A percentile compares a stretch with the other conserved stretches of the same genome.
These are phyloP conservation scores for Periophthalmus modestus DNA, from an alignment of 2,113 vertebrate species.

Conservation along the genomic window DNA sequence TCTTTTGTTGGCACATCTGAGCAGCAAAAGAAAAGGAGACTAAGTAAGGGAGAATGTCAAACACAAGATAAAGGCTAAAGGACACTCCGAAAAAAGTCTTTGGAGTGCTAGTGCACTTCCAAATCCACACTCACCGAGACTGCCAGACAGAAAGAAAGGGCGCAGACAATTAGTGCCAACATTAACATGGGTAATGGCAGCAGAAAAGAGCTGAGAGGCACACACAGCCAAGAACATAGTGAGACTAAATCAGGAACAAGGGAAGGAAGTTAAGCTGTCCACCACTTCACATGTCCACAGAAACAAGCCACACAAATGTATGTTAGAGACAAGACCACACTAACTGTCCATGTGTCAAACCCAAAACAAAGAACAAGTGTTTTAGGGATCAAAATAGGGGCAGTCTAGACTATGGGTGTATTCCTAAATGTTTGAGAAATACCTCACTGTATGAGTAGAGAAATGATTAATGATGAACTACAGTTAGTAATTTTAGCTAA, in stretches of 20 bases:
- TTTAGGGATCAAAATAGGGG: background rate
- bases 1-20: constrained; percentile 53
- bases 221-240: constrained; percentile 63
- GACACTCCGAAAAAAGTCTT: constrained; percentile 37
- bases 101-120: constrained; percentile 40
- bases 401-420: background rate
- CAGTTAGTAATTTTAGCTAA: too few relatives aligned
- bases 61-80: constrained; percentile 51
- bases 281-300: constrained; percentile 20
- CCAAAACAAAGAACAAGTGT: constrained; percentile 1
- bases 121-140: constrained; percentile 54
- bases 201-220: constrained; percentile 58
- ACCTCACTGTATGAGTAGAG: background rate
- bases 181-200: constrained; percentile 74
- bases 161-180: constrained; percentile 73
- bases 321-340: background rate
- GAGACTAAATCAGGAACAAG: constrained; percentile 64
- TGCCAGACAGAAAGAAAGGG: constrained; percentile 60
- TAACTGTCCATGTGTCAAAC: background rate
- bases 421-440: background rate
- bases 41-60: constrained; percentile 37
- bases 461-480: too few relatives aligned
- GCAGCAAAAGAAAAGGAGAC: constrained; percentile 57
- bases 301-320: constrained; percentile 44
- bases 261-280: constrained; percentile 58